Percentiles rank a stretch among this genome's conserved stretches.
Conservation (phyloP, 2,888 invertebrate species). For the Lasioglossum vierecki region DNA sequence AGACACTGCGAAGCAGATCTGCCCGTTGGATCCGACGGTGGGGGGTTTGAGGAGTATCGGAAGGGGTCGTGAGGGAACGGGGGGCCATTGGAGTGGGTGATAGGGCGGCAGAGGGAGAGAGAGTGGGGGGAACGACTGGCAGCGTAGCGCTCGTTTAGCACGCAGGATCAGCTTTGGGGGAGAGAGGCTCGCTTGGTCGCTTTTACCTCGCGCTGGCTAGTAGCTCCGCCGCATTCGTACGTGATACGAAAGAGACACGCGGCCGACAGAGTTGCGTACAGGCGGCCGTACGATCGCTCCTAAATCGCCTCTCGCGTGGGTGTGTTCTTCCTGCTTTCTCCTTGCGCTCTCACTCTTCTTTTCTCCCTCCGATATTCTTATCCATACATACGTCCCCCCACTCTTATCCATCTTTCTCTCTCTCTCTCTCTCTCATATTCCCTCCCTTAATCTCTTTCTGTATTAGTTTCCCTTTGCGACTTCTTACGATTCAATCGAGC, state of each 20-base stretch:
- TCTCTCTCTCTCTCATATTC: background rate
- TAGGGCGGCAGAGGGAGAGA: background rate
- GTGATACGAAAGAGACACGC: constrained; percentile 59
- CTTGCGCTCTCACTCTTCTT: constrained; percentile 28
- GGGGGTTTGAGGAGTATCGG: background rate
- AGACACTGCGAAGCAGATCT: background rate
- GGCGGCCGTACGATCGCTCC: constrained; percentile 4
- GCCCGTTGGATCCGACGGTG: background rate
- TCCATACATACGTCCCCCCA: background rate
- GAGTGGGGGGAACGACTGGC: constrained; percentile 26
- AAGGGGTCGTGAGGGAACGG: background rate
- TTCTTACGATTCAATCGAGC: background rate
- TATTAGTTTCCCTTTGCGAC: too few relatives aligned
- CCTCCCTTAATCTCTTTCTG: too few relatives aligned
- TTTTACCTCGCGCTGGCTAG: constrained; percentile 65
- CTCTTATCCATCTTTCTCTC: too few relatives aligned
- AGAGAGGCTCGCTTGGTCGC: constrained; percentile 69
- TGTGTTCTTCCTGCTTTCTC: constrained; percentile 28
- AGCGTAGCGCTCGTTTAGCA: constrained; percentile 78
- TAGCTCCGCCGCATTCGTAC: constrained; percentile 71
- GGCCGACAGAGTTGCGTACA: constrained; percentile 40
- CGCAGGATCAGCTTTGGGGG: constrained; percentile 77
- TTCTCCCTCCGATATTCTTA: background rate
- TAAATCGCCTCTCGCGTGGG: constrained; percentile 37
- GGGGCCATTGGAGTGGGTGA: background rate